These are phyloP conservation scores for Goniozus legneri DNA, from an alignment of 1,140 invertebrate species.

Conservation along the genomic window DNA sequence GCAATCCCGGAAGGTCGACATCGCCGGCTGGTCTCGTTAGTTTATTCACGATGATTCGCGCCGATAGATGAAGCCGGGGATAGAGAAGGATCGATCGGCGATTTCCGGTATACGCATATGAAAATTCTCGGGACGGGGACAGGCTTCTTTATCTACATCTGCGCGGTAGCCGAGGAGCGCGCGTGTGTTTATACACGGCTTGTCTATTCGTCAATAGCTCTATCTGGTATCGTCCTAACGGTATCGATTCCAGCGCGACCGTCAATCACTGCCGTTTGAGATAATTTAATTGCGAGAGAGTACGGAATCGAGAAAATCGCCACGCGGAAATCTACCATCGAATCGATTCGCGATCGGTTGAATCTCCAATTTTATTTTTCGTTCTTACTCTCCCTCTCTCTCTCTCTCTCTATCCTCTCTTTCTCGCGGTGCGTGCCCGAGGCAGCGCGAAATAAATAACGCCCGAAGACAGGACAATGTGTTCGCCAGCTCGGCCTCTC, in stretches of 20 bases:
- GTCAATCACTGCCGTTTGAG: too few relatives aligned
- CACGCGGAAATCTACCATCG: background rate
- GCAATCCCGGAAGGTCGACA: too few relatives aligned
- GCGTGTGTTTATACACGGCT: constrained; percentile 18
- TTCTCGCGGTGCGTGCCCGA: background rate
- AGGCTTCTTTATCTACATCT: constrained; percentile 22
- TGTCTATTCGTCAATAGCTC: constrained; percentile 28
- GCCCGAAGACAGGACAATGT: constrained; percentile 24
- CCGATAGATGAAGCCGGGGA: constrained; percentile 22
- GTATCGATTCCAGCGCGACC: too few relatives aligned
- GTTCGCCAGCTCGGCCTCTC: constrained; percentile 15
- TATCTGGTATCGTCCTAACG: too few relatives aligned
- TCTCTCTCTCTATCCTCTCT: too few relatives aligned
- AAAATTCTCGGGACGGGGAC: background rate
- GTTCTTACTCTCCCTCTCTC: too few relatives aligned
- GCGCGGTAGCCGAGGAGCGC: constrained; percentile 13
- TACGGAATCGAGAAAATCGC: too few relatives aligned
- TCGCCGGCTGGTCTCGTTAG: too few relatives aligned
- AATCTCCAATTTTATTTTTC: background rate
- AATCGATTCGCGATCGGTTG: background rate
- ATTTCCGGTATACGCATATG: background rate
- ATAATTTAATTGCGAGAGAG: too few relatives aligned
- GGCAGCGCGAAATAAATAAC: constrained; percentile 28
- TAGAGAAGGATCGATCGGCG: background rate
- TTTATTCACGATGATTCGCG: too few relatives aligned